phyloP scores from a whole-genome alignment of 2,888 invertebrate genomes.

The Lymantria monacha region DNA sequence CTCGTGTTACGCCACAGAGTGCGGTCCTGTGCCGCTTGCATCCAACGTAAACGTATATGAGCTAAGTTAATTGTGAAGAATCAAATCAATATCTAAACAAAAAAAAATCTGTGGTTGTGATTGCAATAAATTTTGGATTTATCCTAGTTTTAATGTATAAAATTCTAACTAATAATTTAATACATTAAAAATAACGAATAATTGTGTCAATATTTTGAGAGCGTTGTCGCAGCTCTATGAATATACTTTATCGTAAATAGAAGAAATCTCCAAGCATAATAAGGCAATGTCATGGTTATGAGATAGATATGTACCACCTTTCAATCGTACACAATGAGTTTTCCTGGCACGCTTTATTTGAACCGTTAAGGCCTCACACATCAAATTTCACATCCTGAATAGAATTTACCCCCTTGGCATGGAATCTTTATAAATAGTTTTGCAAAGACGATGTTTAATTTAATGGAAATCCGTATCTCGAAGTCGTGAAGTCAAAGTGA shows the following conservation, averaged over 20 bases:
- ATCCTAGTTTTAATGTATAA: too few species aligned
- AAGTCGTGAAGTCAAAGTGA: slow-evolving; percentile 62
- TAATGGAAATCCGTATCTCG: slow-evolving; percentile 72
- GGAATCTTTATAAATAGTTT: slow-evolving; percentile 81
- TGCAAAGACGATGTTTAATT: slow-evolving; percentile 74
- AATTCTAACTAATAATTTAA: too few species aligned
- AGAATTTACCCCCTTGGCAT: slow-evolving; percentile 50
- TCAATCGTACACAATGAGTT: slow-evolving; percentile 54
- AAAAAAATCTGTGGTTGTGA: too few species aligned
- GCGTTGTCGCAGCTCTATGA: slow-evolving; percentile 38
- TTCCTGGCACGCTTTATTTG: slow-evolving; percentile 52
- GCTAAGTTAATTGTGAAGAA: too few species aligned
- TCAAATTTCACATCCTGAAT: slow-evolving; percentile 81
- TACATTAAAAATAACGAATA: too few species aligned
- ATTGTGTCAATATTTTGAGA: neutral
- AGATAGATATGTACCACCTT: slow-evolving; percentile 61
- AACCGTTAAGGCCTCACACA: slow-evolving; percentile 66
- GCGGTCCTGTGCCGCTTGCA: too few species aligned
- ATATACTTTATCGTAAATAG: slow-evolving; percentile 38
- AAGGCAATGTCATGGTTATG: slow-evolving; percentile 57
- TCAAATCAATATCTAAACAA: too few species aligned
- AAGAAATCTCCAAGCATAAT: slow-evolving; percentile 67
- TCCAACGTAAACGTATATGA: too few species aligned
- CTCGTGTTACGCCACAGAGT: too few species aligned
- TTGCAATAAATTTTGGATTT: too few species aligned